Evolutionary conservation across 2,797 vertebrate species (phyloP).

Genomic region (Liparis tanakae): DNA sequence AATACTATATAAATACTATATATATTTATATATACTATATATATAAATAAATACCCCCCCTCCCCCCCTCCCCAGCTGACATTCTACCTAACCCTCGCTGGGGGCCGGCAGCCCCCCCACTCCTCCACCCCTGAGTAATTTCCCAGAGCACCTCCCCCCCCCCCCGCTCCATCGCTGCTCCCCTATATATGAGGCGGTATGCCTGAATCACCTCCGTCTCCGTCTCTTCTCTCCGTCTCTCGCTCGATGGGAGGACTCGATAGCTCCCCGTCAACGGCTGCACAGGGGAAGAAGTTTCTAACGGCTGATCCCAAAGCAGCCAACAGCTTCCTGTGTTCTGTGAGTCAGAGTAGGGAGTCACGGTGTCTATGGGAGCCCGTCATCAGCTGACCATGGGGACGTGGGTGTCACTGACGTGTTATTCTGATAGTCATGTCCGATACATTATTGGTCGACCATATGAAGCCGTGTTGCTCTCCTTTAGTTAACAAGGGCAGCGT

Average conservation of each 20-base stretch:
- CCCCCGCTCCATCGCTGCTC: conserved; percentile 50
- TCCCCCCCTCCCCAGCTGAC: conserved; percentile 60
- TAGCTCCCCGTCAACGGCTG: conserved; percentile 57
- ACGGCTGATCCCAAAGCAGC: conserved; percentile 12
- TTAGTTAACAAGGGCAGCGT: not conserved
- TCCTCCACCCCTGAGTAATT: conserved; percentile 67
- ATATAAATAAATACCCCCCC: too few species aligned
- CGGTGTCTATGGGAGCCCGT: not conserved
- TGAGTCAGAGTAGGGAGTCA: conserved; percentile 7
- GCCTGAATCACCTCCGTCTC: conserved; percentile 63
- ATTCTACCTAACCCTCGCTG: conserved; percentile 65
- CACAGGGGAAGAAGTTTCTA: conserved; percentile 32
- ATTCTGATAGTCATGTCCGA: not conserved
- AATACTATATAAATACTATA: too few species aligned
- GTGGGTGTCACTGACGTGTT: not conserved
- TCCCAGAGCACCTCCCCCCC: conserved; percentile 71
- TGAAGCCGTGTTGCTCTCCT: not conserved
- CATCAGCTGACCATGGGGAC: not conserved
- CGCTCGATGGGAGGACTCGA: conserved; percentile 50
- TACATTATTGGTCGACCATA: not conserved
- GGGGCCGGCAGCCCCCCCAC: conserved; percentile 42
- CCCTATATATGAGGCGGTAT: conserved; percentile 60
- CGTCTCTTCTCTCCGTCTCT: too few species aligned
- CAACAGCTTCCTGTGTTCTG: conserved; percentile 10
- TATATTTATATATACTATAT: too few species aligned